Base-by-base conservation (phyloP, 1,140 invertebrate genomes). In the Oscheius sp. region DNA sequence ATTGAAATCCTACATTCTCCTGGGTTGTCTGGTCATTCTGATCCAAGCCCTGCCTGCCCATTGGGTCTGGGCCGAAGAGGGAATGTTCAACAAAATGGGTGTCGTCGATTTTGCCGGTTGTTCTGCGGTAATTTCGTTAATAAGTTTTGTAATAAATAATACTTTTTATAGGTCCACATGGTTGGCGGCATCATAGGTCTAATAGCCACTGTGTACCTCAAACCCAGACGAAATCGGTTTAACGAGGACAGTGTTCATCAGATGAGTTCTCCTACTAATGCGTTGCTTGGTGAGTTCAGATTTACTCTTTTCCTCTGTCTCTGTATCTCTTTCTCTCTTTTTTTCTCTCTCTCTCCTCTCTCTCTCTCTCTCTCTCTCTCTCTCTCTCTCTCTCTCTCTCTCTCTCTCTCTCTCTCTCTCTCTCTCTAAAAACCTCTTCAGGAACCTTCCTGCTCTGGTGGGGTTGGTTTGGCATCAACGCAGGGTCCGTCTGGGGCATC, bases 391-490 rank as follows among this genome's bases (percentile, higher is more conserved):
- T n/a, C n/a, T n/a, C n/a, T n/a, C n/a, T n/a, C n/a, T n/a, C n/a
- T n/a, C n/a, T n/a, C n/a, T n/a, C n/a, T n/a, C n/a, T n/a, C 20
- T 59, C 29, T 15, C 29, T 15, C 55, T 15, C 13, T 59, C 15
- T 13, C 15, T 23, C 20, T 59, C 15, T 64, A 10, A 23, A 64
- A 15, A 35, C 13, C 15, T 35, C 15, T 62, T 67, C 64, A 67
- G 66, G 93, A 0, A 88, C 93, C 0, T 95, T 95, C 82, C 93
- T 95, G 23, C 86, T 95, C 2, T 96, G 93, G 93, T 95, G 92
- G 91, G 93, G 92, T 0, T 95, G 93, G 92, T 85, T 94, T 42
- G 92, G 92, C 1, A 94, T 95, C 79, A 95, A 95, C 85, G 93
- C 92, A 62, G 93, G 93, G 67, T 86, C 86, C 36, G 86, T 86